Percentiles rank a stretch among this genome's conserved stretches.
phyloP scores from a whole-genome alignment of 2,888 invertebrate genomes.

The Proisotoma minuta region DNA sequence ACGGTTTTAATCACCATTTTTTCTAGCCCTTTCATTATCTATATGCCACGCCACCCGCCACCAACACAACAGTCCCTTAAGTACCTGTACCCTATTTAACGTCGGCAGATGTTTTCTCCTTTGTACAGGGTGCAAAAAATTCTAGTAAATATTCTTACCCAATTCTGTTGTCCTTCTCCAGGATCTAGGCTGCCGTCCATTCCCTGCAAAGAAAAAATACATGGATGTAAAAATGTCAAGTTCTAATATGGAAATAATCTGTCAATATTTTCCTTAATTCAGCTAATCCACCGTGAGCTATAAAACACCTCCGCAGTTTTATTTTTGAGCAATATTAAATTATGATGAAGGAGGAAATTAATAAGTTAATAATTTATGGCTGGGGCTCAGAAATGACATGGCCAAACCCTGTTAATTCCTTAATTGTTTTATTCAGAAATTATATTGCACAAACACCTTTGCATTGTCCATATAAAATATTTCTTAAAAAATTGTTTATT shows the following conservation, averaged over 20 bases:
- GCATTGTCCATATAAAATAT: no score
- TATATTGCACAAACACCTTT: no score
- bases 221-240: background rate
- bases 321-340: no score
- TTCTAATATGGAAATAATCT: constrained; percentile 1
- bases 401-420: no score
- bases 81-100: background rate
- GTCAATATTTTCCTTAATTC: background rate
- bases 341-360: background rate
- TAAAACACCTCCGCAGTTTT: no score
- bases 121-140: background rate
- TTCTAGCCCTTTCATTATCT: no score
- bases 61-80: background rate
- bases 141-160: constrained; percentile 38
- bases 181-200: constrained; percentile 45
- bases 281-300: background rate
- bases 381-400: no score
- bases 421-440: no score
- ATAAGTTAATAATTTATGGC: background rate
- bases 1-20: no score
- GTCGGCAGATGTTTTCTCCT: background rate
- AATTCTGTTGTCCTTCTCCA: constrained; percentile 47
- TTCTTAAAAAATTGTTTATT: no score
- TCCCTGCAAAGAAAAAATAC: constrained; percentile 33
- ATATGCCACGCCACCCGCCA: no score